phyloP scores from a whole-genome alignment of 2,888 invertebrate species.

The Tipula unca region DNA sequence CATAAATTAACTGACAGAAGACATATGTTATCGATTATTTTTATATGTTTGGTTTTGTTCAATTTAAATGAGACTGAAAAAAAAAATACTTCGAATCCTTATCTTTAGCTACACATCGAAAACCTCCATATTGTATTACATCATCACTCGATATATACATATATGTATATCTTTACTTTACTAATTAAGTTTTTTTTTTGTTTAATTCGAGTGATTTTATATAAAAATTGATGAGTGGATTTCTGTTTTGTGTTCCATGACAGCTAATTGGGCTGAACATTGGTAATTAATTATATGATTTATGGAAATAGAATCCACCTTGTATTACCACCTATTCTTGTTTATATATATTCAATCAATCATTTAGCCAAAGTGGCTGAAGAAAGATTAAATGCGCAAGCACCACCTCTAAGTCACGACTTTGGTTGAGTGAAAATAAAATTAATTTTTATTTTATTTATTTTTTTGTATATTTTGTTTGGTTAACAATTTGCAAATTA shows the following conservation, averaged over 20 bases:
- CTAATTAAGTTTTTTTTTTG: conserved; percentile 8
- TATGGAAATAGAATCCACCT: conserved; percentile 4
- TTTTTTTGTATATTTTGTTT: neutral
- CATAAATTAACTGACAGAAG: neutral
- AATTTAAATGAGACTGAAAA: neutral
- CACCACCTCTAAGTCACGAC: conserved; percentile 14
- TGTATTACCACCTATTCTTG: conserved; percentile 4
- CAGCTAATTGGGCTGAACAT: neutral
- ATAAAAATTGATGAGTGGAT: neutral
- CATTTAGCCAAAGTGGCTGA: neutral
- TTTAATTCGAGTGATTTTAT: neutral
- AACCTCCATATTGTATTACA: neutral
- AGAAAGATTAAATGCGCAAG: neutral
- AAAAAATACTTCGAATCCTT: neutral
- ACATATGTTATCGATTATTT: conserved; percentile 14
- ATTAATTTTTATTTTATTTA: conserved; percentile 2
- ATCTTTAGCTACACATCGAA: neutral
- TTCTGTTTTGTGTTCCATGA: neutral
- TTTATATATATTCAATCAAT: neutral
- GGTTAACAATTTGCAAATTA: neutral
- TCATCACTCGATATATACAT: neutral
- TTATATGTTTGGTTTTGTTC: neutral
- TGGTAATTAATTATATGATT: conserved; percentile 2
- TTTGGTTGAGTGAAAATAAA: neutral
- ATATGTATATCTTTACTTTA: neutral